Percentiles rank a stretch among this genome's conserved stretches.
phyloP scores from a whole-genome alignment of 2,888 invertebrate genomes.

The Archips xylosteana region DNA sequence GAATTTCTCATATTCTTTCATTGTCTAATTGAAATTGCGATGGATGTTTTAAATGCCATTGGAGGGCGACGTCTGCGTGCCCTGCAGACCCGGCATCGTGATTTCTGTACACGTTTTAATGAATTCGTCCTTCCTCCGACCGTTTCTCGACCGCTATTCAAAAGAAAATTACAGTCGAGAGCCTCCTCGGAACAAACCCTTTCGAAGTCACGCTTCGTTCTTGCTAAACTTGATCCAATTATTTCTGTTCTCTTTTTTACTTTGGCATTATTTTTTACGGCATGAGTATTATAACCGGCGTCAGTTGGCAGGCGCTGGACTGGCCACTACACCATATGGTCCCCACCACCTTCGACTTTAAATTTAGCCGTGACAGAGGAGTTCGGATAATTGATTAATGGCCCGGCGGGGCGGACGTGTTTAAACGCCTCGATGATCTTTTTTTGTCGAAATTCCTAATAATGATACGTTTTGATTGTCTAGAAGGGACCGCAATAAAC shows the following conservation, averaged over 20 bases:
- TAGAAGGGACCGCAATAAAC: slow-evolving; percentile 65
- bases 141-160: slow-evolving; percentile 74
- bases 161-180: slow-evolving; percentile 81
- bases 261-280: slow-evolving; percentile 62
- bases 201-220: slow-evolving; percentile 79
- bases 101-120: slow-evolving; percentile 80
- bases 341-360: slow-evolving; percentile 64
- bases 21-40: slow-evolving; percentile 44
- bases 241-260: slow-evolving; percentile 73
- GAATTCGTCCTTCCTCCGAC: slow-evolving; percentile 76
- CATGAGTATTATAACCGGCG: slow-evolving; percentile 76
- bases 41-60: slow-evolving; percentile 65
- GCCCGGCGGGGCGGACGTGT: slow-evolving; percentile 76
- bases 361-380: slow-evolving; percentile 77
- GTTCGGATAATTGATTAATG: slow-evolving; percentile 82
- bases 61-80: slow-evolving; percentile 64
- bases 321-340: slow-evolving; percentile 75
- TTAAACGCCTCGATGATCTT: slow-evolving; percentile 74
- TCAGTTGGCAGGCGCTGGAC: slow-evolving; percentile 78
- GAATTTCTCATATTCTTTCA: slow-evolving; percentile 18
- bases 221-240: slow-evolving; percentile 80
- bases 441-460: slow-evolving; percentile 76
- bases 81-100: slow-evolving; percentile 60
- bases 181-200: slow-evolving; percentile 79
- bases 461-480: slow-evolving; percentile 82